A percentile compares a stretch with the other conserved stretches of the same genome.
Conservation (phyloP, 2,888 invertebrate genomes). For the Cheilosia impressa region DNA sequence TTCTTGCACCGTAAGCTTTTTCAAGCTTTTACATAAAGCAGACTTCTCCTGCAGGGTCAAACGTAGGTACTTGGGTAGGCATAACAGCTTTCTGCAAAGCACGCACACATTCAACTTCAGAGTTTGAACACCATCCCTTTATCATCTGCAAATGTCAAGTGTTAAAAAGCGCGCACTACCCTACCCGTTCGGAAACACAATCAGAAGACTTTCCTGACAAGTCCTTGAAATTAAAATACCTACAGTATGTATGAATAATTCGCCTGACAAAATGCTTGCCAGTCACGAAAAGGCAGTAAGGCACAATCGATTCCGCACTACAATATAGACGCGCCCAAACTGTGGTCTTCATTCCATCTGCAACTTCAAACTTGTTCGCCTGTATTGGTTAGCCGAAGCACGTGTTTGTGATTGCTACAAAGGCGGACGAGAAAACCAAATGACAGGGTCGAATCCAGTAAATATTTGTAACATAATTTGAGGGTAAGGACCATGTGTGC, state of each 20-base stretch:
- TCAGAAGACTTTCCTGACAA: conserved; percentile 18
- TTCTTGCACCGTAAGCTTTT: neutral
- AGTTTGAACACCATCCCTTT: neutral
- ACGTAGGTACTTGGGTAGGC: neutral
- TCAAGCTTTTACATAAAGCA: conserved; percentile 5
- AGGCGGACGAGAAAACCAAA: neutral
- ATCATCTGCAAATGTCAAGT: neutral
- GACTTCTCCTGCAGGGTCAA: neutral
- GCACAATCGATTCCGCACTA: conserved; percentile 23
- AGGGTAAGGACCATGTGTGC: conserved; percentile 34
- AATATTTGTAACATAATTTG: conserved; percentile 35
- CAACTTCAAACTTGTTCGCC: neutral
- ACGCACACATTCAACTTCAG: conserved; percentile 7
- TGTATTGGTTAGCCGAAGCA: conserved; percentile 50
- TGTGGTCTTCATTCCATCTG: neutral
- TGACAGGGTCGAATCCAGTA: conserved; percentile 21
- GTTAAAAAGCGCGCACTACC: conserved; percentile 19
- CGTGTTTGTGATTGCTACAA: conserved; percentile 46
- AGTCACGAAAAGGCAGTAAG: conserved; percentile 30
- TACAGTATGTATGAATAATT: conserved; percentile 33
- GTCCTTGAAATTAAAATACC: conserved; percentile 16
- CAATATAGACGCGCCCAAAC: conserved; percentile 30
- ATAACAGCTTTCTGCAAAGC: conserved; percentile 26
- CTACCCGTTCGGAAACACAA: neutral
- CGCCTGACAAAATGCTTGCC: conserved; percentile 8